phyloP scores from a whole-genome alignment of 2,888 invertebrate genomes.

The Ennomos fuscantarius region DNA sequence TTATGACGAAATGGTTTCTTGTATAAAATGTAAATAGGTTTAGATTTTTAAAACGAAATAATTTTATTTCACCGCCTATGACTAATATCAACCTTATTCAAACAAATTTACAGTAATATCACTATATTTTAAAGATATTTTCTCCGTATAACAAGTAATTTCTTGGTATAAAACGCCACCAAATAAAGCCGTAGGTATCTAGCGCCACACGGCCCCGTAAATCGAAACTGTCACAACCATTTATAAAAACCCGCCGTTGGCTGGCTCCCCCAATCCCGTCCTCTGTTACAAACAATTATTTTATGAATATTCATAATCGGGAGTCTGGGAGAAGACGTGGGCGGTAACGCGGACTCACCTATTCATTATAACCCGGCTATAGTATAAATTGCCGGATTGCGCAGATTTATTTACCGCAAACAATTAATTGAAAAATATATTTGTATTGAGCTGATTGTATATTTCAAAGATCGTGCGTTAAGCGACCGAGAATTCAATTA shows the following conservation, averaged over 20 bases:
- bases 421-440: slow-evolving; percentile 16
- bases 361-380: slow-evolving; percentile 32
- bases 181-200: slow-evolving; percentile 9
- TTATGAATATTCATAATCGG: slow-evolving; percentile 57
- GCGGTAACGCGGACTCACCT: slow-evolving; percentile 23
- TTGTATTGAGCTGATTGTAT: slow-evolving; percentile 2
- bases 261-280: slow-evolving; percentile 49
- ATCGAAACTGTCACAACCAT: slow-evolving; percentile 59
- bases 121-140: too few relatives aligned
- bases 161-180: slow-evolving; percentile 1
- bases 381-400: slow-evolving; percentile 14
- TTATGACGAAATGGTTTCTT: too few relatives aligned
- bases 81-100: too few relatives aligned
- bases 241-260: slow-evolving; percentile 52
- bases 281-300: slow-evolving; percentile 57
- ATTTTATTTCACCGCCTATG: too few relatives aligned
- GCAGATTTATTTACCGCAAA: slow-evolving; percentile 5
- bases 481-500: slow-evolving; percentile 1
- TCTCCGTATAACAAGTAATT: too few relatives aligned
- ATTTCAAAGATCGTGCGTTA: background rate
- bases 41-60: too few relatives aligned
- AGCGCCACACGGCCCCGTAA: slow-evolving; percentile 44
- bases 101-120: too few relatives aligned
- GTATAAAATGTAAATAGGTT: too few relatives aligned
- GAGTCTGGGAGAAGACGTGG: slow-evolving; percentile 34